Base-by-base conservation (phyloP, 2,888 invertebrate genomes). In the Netelia virgata region DNA sequence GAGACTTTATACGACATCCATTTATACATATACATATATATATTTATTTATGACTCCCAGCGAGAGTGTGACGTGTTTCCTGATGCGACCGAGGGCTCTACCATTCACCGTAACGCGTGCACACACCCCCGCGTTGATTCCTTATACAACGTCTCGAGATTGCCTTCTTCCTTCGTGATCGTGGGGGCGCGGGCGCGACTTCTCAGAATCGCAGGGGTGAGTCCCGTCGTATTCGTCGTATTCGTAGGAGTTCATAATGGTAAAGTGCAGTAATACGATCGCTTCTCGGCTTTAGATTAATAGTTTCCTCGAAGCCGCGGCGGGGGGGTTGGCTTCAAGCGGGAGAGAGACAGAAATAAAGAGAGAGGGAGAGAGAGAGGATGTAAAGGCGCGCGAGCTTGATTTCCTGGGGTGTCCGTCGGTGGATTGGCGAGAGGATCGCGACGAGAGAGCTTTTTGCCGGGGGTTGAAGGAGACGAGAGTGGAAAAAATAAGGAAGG, bases 181-280 rank as follows among this genome's bases (percentile, higher is more conserved):
- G 36, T 69, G 20, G 14, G 28, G 63, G 66, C 47, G 74, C 59
- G 61, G 50, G 20, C 55, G 61, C 61, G 63, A 55, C 68, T 53
- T 78, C 70, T n/a, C 14, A 16, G 75, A 74, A 76, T 84, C 43
- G 73, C 68, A 55, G 57, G 79, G 85, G 76, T 80, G 72, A 72
- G 63, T 80, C 73, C 68, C 47, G 64, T 68, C 41, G 20, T 14
- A 20, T 57, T 28, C 47, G 59, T 43, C 61, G 70, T 66, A 57
- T 61, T 79, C 57, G 75, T 83, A 64, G 88, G 88, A 89, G 90
- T 90, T 90, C 89, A 90, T 90, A 90, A 91, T 90, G 89, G 88
- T 88, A 88, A 90, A 89, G 90, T 89, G 91, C 90, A 90, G 91
- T 88, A 89, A 89, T 89, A 86, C 86, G 89, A 89, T 88, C 88